Evolutionary conservation across 2,888 invertebrate genomes (phyloP).

Genomic region (Tortrix viridana): DNA sequence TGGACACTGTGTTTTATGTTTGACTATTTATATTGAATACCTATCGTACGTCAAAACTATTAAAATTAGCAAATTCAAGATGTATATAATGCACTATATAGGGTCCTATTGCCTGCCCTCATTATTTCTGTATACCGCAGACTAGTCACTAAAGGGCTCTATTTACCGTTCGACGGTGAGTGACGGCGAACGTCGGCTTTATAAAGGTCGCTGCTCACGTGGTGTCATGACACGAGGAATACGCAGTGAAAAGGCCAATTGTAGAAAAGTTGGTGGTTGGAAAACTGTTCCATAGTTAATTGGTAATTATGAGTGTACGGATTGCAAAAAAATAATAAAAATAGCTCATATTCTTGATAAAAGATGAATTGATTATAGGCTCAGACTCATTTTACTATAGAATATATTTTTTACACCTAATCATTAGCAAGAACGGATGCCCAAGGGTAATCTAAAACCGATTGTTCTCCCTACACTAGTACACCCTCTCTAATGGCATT

Average conservation of each 20-base stretch:
- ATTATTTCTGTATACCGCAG: not conserved
- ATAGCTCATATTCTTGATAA: not conserved
- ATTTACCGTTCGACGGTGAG: constrained; percentile 17
- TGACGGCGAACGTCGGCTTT: constrained; percentile 27
- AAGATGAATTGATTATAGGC: not conserved
- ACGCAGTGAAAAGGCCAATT: constrained; percentile 30
- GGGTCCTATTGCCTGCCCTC: not conserved
- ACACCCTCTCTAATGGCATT: constrained; percentile 44
- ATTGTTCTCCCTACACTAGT: constrained; percentile 31
- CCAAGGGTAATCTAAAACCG: not conserved
- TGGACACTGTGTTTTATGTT: too few species aligned
- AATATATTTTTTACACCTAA: not conserved
- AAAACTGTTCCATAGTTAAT: not conserved
- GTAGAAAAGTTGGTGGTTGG: not conserved
- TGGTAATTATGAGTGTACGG: too few species aligned
- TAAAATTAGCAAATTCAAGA: too few species aligned
- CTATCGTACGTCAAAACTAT: too few species aligned
- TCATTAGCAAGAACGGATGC: not conserved
- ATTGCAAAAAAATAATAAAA: not conserved
- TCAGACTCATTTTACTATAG: not conserved
- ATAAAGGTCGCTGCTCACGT: constrained; percentile 22
- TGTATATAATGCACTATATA: too few species aligned
- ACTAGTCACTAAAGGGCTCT: constrained; percentile 7
- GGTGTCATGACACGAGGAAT: constrained; percentile 5
- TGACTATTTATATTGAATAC: too few species aligned